phyloP scores from a whole-genome alignment of 64 coral and sea anemone species.

The Catalaphyllia jardinei region DNA sequence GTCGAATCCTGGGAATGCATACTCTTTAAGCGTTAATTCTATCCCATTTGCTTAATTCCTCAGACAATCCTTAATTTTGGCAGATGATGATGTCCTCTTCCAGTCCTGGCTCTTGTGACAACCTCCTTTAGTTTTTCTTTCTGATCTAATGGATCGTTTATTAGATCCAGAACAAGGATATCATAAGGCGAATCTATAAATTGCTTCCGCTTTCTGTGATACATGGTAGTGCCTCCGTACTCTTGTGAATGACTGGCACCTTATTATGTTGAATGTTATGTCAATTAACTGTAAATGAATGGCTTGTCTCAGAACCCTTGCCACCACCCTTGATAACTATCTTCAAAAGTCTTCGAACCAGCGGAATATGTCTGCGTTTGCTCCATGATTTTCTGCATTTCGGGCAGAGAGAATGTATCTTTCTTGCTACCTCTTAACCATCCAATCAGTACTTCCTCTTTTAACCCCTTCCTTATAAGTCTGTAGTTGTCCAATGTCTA shows the following conservation, averaged over 20 bases:
- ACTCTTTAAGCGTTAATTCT: slow-evolving; percentile 5
- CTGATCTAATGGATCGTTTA: slow-evolving; percentile 9
- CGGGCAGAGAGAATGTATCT: slow-evolving; percentile 29
- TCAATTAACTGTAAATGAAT: slow-evolving; percentile 12
- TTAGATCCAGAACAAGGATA: slow-evolving; percentile 34
- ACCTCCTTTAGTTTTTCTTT: neutral
- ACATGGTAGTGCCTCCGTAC: slow-evolving; percentile 16
- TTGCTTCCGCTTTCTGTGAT: slow-evolving; percentile 2
- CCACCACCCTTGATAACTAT: slow-evolving; percentile 7
- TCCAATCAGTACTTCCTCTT: slow-evolving; percentile 40
- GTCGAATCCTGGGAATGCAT: slow-evolving; percentile 54
- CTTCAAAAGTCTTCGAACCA: neutral
- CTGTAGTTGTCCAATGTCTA: slow-evolving; percentile 11
- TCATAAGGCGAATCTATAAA: slow-evolving; percentile 17
- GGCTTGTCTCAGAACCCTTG: slow-evolving; percentile 18
- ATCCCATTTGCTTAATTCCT: slow-evolving; percentile 11
- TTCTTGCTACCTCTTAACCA: slow-evolving; percentile 40
- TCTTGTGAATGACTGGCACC: slow-evolving; percentile 11
- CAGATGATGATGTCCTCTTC: slow-evolving; percentile 23
- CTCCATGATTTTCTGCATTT: slow-evolving; percentile 23
- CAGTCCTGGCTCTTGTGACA: neutral
- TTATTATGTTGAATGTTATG: slow-evolving; percentile 17
- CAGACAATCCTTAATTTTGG: slow-evolving; percentile 42
- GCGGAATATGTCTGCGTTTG: slow-evolving; percentile 16
- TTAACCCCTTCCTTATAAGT: slow-evolving; percentile 18